Base-by-base conservation (phyloP, 2,888 invertebrate species). In the Dolomedes plantarius region DNA sequence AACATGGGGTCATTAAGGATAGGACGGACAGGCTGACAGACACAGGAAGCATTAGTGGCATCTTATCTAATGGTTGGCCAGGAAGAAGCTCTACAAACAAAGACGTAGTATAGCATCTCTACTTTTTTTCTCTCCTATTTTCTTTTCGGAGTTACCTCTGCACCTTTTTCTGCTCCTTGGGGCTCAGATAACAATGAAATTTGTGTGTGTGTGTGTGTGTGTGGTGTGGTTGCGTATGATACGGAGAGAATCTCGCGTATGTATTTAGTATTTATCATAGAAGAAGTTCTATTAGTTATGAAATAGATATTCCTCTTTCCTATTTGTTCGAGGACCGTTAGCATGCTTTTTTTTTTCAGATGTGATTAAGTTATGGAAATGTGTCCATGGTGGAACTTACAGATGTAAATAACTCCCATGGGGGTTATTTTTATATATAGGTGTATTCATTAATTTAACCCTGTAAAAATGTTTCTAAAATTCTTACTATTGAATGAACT, bases 21-120 rank as follows among this genome's bases (percentile, higher is more conserved):
- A 50, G 72, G 74, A 65, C 64, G 23, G 65, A 69, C 28, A 19
- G 83, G 69, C 46, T 65, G 81, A 16, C 85, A 77, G 85, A 86
- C 85, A 28, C 85, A 86, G 85, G 79, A 79, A 86, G 74, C 85
- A 86, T 86, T 86, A 86, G 85, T 64, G 79, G 83, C 77, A 85
- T 85, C 83, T 85, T 85, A 85, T 85, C 83, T 85, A 85, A 85
- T 85, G 83, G 83, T 72, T 67, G 68, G 77, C 73, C 82, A 76
- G 62, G 72, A 76, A 41, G 62, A 76, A 62, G 65, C 64, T 65
- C 67, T n/a, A 27, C 76, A 83, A 85, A 77, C 77, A 85, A 85
- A 73, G 77, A 77, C 62, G 50, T 56, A 67, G 41, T 16, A 11
- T 11, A 23, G 56, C 56, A 56, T 1, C 3, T 41, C 23, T 28